Base-by-base conservation (phyloP, 2,888 invertebrate species). In the Abrostola triplasia region DNA sequence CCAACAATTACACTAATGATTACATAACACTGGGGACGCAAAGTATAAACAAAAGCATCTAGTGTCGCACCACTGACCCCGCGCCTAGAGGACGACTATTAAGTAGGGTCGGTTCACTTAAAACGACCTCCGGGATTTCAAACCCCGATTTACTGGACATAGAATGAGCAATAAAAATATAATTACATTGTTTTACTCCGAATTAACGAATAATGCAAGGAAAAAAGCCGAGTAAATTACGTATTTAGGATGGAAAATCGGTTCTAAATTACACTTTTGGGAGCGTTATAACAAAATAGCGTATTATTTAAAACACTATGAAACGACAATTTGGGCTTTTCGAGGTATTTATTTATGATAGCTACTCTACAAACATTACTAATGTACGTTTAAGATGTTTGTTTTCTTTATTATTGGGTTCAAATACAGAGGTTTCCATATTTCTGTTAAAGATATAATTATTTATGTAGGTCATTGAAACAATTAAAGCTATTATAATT, bases 161-260 rank as follows among this genome's bases (percentile, higher is more conserved):
- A 87, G 88, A 92, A 92, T 90, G 90, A 91, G 88, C 90, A 91
- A 90, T 93, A 93, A 92, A 91, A 92, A 92, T 92, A 92, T 92
- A 91, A 93, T 92, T 92, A 92, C 88, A 89, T 90, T 90, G 90
- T 88, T 90, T 88, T 86, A 88, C 85, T 89, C 84, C 76, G 85
- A 83, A 89, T 89, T 87, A 86, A 88, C 87, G 86, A 87, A 87
- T 84, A 88, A 85, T 82, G 79, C 84, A 78, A 82, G 81, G 81
- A 85, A 86, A 84, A 81, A 86, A 87, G 82, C 80, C 81, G 73
- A 85, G 84, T 83, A 85, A 85, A 86, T 84, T 84, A 86, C 83
- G 82, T 82, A 85, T 84, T 84, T 82, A 85, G 87, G 80, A 85
- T 82, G 81, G 70, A 79, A 82, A 86, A 85, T 84, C 79, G 77